Evolutionary conservation across 1,140 invertebrate genomes (phyloP), one percentile per base, ranked within the genome.

Genomic region (Zaprionus africanus): DNA sequence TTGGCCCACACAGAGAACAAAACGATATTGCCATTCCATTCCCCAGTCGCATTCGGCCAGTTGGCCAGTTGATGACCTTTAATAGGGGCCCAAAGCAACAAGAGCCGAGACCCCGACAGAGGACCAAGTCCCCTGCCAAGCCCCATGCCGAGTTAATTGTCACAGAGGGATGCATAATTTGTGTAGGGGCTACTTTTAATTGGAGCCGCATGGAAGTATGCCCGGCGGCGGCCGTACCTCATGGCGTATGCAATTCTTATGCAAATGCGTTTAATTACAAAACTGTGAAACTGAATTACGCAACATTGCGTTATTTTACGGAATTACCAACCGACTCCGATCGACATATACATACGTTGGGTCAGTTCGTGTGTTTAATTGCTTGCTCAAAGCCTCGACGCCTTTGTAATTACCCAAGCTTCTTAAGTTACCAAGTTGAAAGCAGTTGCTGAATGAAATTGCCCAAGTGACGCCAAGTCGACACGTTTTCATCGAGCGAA

Each of bases 221-320:
- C 86, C 76, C 62, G 66, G 69, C 46, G 81, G 85, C 76, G 28
- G 64, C 17, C 36, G 24, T 62, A 46, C 26, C 22, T 15, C 56
- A 38, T n/a, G 11, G 49, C 64, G 60, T 46, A 71, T 71, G 86
- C 76, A 84, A 90, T 88, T 88, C 85, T 67, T 90, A 90, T 90
- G 86, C 86, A 90, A 90, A 90, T 90, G 79, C 69, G 81, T 90
- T 90, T 90, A 90, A 90, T 90, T 90, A 90, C 86, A 90, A 90
- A 90, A 90, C 86, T 90, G 86, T 90, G 86, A 90, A 90, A 76
- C 79, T 68, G 82, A 79, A 90, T 90, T 90, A 86, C 76, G 85
- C 86, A 90, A 86, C 85, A 90, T 90, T 90, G 85, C 86, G 85
- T 90, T 90, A 75, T 90, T 90, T 82, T 72, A 75, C 73, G 76